Base-by-base conservation (phyloP, 1,140 invertebrate species). In the Tenebrio molitor region DNA sequence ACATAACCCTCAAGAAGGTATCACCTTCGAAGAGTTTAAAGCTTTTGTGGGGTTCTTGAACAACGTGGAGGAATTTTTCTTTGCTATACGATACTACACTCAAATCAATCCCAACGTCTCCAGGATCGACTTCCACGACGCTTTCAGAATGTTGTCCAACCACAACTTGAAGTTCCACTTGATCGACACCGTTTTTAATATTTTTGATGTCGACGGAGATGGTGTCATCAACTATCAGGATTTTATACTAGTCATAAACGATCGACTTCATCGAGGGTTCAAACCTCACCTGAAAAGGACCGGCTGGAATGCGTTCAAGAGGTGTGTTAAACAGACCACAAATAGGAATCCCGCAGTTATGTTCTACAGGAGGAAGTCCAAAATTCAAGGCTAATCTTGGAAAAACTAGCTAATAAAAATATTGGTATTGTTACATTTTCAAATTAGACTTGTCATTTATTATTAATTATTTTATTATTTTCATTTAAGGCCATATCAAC, bases 21-120 rank as follows among this genome's bases (percentile, higher is more conserved):
- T 98, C 72, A 91, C 90, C 2, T 97, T 98, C 83, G 84, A 90
- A 4, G 94, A 98, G 83, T 98, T 98, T 83, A 90, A 93, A 78
- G 90, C 93, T 64, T 98, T 98, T 83, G 97, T 94, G 81, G 93
- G 95, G 81, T 98, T 98, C 85, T 86, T 98, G 3, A 98, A 98
- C 82, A 97, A 92, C 83, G 83, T 98, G 29, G 96, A 97, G 81
- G 96, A 98, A 82, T 98, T 98, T 83, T 90, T 92, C 0, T 95
- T 97, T 69, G 96, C 96, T 2, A 97, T 98, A 93, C 88, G 94
- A 79, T 96, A 98, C 93, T 98, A 97, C 81, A 97, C 95, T 0
- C 88, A 95, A 53, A 95, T 95, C n/a, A 94, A 97, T 85, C 91
- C 95, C 80, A 92, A 95, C 0, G 97, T 98, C 74, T 96, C 95